Evolutionary conservation across 2,888 invertebrate species (phyloP).

Genomic region (Dolichopus griseipennis): DNA sequence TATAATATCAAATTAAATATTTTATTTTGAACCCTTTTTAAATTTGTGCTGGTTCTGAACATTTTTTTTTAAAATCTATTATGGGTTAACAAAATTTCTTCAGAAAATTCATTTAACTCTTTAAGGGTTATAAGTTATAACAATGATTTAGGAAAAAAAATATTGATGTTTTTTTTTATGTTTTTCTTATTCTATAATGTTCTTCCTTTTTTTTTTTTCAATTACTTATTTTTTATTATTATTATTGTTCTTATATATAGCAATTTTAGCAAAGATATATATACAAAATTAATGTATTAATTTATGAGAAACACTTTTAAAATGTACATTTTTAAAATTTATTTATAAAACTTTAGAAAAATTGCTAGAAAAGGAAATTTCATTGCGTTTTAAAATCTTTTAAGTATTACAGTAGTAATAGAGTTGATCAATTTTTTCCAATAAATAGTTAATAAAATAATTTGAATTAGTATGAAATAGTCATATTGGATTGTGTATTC

Average conservation of each 20-base stretch:
- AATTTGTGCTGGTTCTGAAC: background rate
- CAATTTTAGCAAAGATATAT: background rate
- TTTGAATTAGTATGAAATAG: no score
- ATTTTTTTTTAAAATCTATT: background rate
- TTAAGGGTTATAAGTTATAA: background rate
- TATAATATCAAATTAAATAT: no score
- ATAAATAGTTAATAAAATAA: no score
- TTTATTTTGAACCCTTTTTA: no score
- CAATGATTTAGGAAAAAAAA: no score
- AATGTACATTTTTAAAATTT: background rate
- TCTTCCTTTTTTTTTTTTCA: background rate
- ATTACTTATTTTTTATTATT: background rate
- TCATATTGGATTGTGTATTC: no score
- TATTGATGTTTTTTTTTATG: no score
- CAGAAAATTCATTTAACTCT: background rate
- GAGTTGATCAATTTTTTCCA: no score
- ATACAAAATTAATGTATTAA: background rate
- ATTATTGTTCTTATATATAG: background rate
- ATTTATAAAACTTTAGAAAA: no score
- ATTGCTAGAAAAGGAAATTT: no score
- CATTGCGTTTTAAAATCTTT: no score
- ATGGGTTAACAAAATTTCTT: background rate
- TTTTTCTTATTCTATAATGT: background rate
- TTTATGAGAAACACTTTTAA: conserved; percentile 1
- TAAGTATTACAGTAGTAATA: no score